Base-by-base conservation (phyloP, 2,113 vertebrate species). In the Paramisgurnus dabryanus region DNA sequence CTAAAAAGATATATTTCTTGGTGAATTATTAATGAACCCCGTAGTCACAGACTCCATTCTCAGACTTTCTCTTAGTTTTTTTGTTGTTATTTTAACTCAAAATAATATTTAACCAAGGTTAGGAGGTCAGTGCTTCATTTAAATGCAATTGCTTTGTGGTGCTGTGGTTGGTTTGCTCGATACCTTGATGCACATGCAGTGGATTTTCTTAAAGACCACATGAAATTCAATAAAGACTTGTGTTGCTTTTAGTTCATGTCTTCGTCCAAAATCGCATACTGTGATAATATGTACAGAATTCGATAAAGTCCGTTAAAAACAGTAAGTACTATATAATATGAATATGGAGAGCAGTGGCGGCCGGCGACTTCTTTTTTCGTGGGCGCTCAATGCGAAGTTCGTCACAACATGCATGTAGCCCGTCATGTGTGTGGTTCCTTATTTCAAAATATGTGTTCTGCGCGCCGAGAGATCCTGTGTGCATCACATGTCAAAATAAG, bases 61-160 rank as follows among this genome's bases (percentile, higher is more conserved):
- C 67, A 71, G 86, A 76, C 82, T 63, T 86, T 86, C 84, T 49
- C 84, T 85, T 64, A 77, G 84, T 75, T 27, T 87, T 87, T 22
- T 34, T 34, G 27, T 34, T 89, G 87, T 87, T 88, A 85, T 87
- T 89, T 55, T 82, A 79, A 76, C 64, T 82, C 82, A 12, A 83
- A 77, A 75, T 87, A 93, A 92, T 93, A 87, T 92, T 94, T 93
- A 93, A 93, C 91, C 84, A 84, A 89, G 90, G 88, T 90, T 86
- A 75, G 0, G 0, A 22, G 82, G 87, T 90, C 80, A 75, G 4
- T 7, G 58, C 78, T 85, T 43, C 50, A 76, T 83, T 86, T 82
- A 69, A 82, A 79, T 64, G 13, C 65, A 75, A 63, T 67, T 68
- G 67, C 27, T 41, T 79, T 4, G 34, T 40, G 39, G 43, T 57